Percentiles rank a stretch among this genome's conserved stretches.
These are phyloP conservation scores for Drosophila micromelanica DNA, from an alignment of 1,140 invertebrate genomes.

Conservation along the genomic window DNA sequence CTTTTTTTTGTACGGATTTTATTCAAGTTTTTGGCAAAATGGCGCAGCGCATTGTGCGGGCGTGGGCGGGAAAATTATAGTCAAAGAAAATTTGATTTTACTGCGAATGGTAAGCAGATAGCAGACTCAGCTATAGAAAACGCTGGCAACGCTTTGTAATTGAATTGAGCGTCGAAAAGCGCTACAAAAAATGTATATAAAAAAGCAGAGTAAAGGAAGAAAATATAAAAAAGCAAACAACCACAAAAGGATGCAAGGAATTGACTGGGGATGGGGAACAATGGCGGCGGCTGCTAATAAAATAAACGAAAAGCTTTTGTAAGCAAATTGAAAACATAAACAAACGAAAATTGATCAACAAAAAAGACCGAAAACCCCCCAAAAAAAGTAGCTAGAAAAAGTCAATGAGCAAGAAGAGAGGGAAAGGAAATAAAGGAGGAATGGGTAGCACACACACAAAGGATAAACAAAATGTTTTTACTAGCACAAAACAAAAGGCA, in stretches of 20 bases:
- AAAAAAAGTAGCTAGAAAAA: slow-evolving; percentile 44
- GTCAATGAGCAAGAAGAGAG: slow-evolving; percentile 15
- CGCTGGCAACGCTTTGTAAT: slow-evolving; percentile 60
- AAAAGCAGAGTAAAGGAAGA: slow-evolving; percentile 27
- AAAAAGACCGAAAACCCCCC: neutral
- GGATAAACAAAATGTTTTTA: slow-evolving; percentile 64
- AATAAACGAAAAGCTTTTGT: slow-evolving; percentile 83
- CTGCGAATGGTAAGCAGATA: slow-evolving; percentile 40
- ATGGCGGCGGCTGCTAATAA: slow-evolving; percentile 74
- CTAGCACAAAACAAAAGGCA: slow-evolving; percentile 52
- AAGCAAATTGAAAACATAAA: slow-evolving; percentile 83
- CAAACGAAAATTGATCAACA: slow-evolving; percentile 79
- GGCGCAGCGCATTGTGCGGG: slow-evolving; percentile 60
- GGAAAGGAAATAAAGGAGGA: neutral
- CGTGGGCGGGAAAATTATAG: slow-evolving; percentile 61
- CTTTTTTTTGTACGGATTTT: slow-evolving; percentile 23
- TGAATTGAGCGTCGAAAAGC: slow-evolving; percentile 75
- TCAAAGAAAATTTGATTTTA: slow-evolving; percentile 78
- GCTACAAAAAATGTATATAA: slow-evolving; percentile 26
- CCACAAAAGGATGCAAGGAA: slow-evolving; percentile 58
- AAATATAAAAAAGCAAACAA: slow-evolving; percentile 37
- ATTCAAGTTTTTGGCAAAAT: slow-evolving; percentile 53
- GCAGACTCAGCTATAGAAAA: slow-evolving; percentile 27
- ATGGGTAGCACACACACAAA: slow-evolving; percentile 34
- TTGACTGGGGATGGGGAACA: slow-evolving; percentile 28